Conservation (phyloP, 2,797 vertebrate genomes). For the Sylvilagus floridanus region DNA sequence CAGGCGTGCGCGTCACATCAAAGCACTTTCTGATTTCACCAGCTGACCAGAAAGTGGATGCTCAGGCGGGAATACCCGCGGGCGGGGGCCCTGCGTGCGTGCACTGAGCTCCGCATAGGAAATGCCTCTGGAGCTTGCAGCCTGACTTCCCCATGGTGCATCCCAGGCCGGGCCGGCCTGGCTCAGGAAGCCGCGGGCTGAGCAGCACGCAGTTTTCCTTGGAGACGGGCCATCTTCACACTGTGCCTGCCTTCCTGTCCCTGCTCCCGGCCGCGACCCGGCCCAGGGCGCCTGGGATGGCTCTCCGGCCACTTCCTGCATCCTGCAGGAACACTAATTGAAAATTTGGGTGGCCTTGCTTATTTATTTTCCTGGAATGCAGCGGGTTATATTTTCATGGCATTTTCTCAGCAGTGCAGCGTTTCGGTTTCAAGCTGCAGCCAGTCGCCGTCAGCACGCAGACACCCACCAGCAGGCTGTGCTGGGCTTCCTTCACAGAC, state of each 20-base stretch:
- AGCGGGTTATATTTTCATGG: conserved; percentile 98
- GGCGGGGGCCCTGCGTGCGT: conserved; percentile 85
- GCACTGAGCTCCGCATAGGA: conserved; percentile 87
- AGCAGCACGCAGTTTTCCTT: conserved; percentile 90
- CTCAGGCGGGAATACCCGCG: conserved; percentile 86
- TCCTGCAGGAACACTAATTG: conserved; percentile 97
- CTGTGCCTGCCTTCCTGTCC: conserved; percentile 88
- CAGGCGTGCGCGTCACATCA: conserved; percentile 72
- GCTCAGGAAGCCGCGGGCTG: conserved; percentile 88
- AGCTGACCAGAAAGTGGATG: conserved; percentile 78
- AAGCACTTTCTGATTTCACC: conserved; percentile 74
- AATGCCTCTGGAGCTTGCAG: conserved; percentile 86
- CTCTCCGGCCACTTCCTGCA: conserved; percentile 96
- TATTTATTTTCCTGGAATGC: conserved; percentile 99
- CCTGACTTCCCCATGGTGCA: conserved; percentile 86
- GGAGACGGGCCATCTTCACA: conserved; percentile 89
- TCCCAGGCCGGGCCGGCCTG: conserved; percentile 83
- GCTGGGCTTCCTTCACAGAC: conserved; percentile 57
- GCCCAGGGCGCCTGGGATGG: conserved; percentile 90
- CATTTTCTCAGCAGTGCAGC: conserved; percentile 97
- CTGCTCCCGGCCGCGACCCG: conserved; percentile 88
- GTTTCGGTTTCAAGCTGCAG: conserved; percentile 92
- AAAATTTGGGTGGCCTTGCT: conserved; percentile 99
- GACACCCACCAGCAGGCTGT: conserved; percentile 82
- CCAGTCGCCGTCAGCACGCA: conserved; percentile 60